Evolutionary conservation across 1,140 invertebrate genomes (phyloP), one percentile per base, ranked within the genome.

Genomic region (Neoseiulus cucumeris): DNA sequence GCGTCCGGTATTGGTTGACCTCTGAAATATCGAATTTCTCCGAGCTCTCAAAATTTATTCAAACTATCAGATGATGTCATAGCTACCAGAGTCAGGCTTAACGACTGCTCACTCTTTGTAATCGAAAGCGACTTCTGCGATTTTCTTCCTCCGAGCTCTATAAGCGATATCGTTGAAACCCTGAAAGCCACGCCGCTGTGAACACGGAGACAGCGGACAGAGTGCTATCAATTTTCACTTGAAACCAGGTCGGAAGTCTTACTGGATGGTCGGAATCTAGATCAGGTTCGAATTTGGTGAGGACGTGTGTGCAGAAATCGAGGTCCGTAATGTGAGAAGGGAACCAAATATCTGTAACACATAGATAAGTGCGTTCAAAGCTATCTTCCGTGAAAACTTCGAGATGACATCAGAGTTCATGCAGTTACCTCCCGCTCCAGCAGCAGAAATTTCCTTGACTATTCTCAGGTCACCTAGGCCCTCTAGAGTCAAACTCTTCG

Each of bases 241-340:
- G n/a, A n/a, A n/a, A n/a, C n/a, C n/a, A n/a, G n/a, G n/a, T 14
- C 5, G 7, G n/a, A 18, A 9, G 41, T 76, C 81, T 79, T 79
- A 87, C 86, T 84, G 93, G 93, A 91, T 97, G 80, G 65, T 78
- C 76, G 45, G 73, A 74, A 70, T 98, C 94, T 64, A 98, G 80
- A 72, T 98, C 95, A 0, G 95, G 94, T 75, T 98, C 94, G 76
- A 90, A 98, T 75, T 97, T 98, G 70, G 93, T 96, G 84, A 98
- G 89, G 65, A 98, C 78, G 75, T 98, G 94, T 74, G 93, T 96
- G 80, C 94, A 98, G 73, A 87, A 86, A 75, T 99, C 95, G 71
- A 99, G 80, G 66, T 98, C 95, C 25, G 87, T 87, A 20, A 97
- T 91, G 74, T 97, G 93, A 68, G 84, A 82, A 1, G 95, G 95